Percentiles rank a stretch among this genome's conserved stretches.
Conservation (phyloP, 2,888 invertebrate species). For the Caenorhabditis doughertyi region DNA sequence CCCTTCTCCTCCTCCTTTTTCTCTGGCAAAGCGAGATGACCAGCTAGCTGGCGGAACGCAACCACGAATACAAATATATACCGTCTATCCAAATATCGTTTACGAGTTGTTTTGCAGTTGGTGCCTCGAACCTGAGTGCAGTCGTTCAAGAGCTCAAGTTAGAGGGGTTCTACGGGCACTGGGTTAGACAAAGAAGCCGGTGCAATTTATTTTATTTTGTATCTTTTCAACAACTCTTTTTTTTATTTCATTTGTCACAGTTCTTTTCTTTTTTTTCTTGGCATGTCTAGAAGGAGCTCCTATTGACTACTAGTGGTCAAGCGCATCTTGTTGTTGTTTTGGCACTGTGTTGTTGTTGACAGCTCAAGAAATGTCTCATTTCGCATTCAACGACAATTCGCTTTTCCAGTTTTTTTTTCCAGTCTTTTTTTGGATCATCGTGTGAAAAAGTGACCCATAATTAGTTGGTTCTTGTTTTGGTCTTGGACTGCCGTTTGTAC, state of each 20-base stretch:
- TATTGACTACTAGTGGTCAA: conserved; percentile 58
- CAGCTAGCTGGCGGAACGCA: conserved; percentile 68
- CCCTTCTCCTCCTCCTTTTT: not conserved
- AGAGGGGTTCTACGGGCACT: not conserved
- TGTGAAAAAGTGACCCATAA: conserved; percentile 19
- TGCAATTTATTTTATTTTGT: conserved; percentile 33
- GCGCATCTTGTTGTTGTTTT: conserved; percentile 67
- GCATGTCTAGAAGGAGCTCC: conserved; percentile 12
- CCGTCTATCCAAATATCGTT: conserved; percentile 69
- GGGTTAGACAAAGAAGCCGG: conserved; percentile 24
- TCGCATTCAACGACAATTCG: conserved; percentile 61
- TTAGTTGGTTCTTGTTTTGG: conserved; percentile 21
- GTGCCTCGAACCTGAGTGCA: conserved; percentile 60
- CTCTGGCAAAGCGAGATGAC: conserved; percentile 59
- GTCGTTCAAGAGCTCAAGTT: conserved; percentile 49
- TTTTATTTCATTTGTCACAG: conserved; percentile 40
- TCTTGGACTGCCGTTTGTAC: not conserved
- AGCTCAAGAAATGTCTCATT: conserved; percentile 65
- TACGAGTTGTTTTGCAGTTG: conserved; percentile 68
- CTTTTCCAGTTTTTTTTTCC: conserved; percentile 34
- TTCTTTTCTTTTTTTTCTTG: not conserved
- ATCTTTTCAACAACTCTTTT: not conserved
- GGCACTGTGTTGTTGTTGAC: conserved; percentile 62
- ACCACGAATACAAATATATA: conserved; percentile 65
- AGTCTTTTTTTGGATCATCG: conserved; percentile 24